These are phyloP conservation scores for Pelvicachromis taeniatus DNA, from an alignment of 2,113 vertebrate species.

Conservation along the genomic window DNA sequence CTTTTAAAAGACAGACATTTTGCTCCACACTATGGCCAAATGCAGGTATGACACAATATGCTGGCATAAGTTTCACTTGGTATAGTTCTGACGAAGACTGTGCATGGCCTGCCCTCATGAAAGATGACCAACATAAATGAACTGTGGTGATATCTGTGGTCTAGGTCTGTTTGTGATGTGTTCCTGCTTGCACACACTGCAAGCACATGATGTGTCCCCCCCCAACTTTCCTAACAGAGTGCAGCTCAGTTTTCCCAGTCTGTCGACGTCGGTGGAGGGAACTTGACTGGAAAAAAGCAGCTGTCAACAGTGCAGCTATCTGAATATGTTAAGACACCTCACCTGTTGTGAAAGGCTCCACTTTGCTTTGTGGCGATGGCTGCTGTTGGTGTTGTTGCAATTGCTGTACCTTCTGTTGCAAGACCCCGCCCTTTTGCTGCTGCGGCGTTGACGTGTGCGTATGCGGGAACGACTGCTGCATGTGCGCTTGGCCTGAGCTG, in stretches of 20 bases:
- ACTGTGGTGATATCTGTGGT: neutral
- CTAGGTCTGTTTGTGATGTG: neutral
- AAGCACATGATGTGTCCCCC: neutral
- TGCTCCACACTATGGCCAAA: neutral
- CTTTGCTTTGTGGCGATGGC: conserved; percentile 44
- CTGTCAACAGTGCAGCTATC: neutral
- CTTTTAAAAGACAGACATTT: neutral
- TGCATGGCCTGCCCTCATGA: neutral
- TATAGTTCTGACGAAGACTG: neutral
- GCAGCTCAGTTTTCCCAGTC: neutral
- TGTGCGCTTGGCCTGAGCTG: conserved; percentile 15
- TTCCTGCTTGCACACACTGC: neutral
- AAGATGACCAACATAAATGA: neutral
- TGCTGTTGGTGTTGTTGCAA: conserved; percentile 53
- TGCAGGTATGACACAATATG: neutral
- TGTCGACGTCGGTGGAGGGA: neutral
- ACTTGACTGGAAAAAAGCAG: neutral
- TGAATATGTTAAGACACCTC: neutral
- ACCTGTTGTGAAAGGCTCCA: conserved; percentile 58
- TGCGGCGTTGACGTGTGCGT: neutral
- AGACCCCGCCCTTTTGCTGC: conserved; percentile 30
- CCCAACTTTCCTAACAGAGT: neutral
- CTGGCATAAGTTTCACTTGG: neutral
- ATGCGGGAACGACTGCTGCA: conserved; percentile 29
- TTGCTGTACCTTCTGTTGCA: conserved; percentile 58